phyloP scores from a whole-genome alignment of 2,797 vertebrate species.

The Tolypeutes matacus region DNA sequence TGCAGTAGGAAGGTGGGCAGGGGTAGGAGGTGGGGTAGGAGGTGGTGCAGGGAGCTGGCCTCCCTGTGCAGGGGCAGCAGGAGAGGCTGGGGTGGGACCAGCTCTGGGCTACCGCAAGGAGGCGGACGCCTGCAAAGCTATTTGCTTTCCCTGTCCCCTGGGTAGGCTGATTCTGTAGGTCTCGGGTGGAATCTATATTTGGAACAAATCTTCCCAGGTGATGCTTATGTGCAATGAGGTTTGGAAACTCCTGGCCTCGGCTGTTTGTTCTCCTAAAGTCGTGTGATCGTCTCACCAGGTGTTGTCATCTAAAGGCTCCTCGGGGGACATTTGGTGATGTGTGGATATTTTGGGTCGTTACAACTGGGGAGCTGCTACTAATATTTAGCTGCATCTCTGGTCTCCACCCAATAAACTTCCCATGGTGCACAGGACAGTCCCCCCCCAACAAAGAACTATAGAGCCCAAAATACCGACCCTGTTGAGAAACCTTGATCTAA shows the following conservation, averaged over 20 bases:
- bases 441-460: no score
- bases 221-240: not conserved
- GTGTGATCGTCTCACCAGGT: not conserved
- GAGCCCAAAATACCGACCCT: not conserved
- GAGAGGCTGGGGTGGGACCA: no score
- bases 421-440: not conserved
- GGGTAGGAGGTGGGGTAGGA: no score
- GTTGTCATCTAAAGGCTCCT: not conserved
- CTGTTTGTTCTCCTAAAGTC: not conserved
- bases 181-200: not conserved
- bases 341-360: not conserved
- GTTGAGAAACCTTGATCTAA: not conserved
- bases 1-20: fast-evolving
- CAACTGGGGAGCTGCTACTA: not conserved
- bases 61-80: not conserved
- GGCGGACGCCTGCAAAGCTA: not conserved
- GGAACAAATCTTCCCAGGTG: not conserved
- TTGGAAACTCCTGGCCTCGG: not conserved
- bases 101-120: not conserved
- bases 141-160: fast-evolving
- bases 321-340: not conserved
- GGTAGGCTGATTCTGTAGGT: not conserved
- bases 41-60: no score
- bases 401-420: no score
- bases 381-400: no score